These are phyloP conservation scores for Podiceps cristatus DNA, from an alignment of 2,113 vertebrate genomes.

Conservation along the genomic window DNA sequence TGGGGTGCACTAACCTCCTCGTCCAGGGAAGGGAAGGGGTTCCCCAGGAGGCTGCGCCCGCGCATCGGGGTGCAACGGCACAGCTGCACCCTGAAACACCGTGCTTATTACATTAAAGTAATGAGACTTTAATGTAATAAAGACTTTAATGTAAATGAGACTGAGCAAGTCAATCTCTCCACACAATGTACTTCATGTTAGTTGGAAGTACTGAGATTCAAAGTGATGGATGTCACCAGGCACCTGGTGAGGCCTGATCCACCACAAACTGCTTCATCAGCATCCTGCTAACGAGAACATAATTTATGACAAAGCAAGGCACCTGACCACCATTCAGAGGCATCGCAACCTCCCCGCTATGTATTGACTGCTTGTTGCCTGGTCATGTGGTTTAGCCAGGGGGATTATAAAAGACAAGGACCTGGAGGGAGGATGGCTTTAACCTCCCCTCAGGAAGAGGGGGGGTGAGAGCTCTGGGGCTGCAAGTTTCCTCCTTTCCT, in stretches of 20 bases:
- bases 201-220: neutral
- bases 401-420: neutral
- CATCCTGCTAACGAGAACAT: neutral
- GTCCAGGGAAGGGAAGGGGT: neutral
- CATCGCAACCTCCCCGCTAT: neutral
- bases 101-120: fast-evolving
- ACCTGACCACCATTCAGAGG: neutral
- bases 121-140: too few relatives aligned
- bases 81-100: fast-evolving
- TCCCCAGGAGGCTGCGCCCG: fast-evolving
- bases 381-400: fast-evolving
- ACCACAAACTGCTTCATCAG: neutral
- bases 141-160: too few relatives aligned
- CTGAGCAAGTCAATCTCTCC: too few relatives aligned
- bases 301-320: neutral
- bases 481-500: neutral
- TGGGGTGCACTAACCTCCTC: too few relatives aligned
- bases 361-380: neutral
- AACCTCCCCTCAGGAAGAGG: fast-evolving
- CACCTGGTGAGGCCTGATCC: neutral
- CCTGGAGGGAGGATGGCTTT: fast-evolving
- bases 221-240: neutral
- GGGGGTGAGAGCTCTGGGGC: too few relatives aligned
- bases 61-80: fast-evolving
- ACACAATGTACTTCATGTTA: fast-evolving